Evolutionary conservation across 1,140 invertebrate species (phyloP), one percentile per base, ranked within the genome.

Genomic region (Drosophila orena): DNA sequence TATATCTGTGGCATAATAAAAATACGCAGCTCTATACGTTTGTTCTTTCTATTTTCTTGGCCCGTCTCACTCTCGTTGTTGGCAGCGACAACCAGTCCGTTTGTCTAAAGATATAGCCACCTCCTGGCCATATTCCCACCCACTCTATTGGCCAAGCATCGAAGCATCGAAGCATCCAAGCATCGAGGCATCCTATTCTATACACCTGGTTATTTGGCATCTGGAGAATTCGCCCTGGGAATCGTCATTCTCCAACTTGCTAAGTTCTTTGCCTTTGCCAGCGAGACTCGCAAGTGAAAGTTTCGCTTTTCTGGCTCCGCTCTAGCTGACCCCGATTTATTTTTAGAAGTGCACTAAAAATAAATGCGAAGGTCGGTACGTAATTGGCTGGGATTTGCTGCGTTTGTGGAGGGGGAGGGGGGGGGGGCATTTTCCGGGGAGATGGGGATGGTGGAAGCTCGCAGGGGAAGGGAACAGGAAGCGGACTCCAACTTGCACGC

Each of bases 351-450:
- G 71, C 71, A 73, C 84, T 90, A 86, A 90, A 91, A 89, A 91
- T 90, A 91, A 78, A 85, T 77, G 71, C 81, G 84, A 91, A 91
- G 89, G 89, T 83, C 90, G 60, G n/a, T n/a, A n/a, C 81, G 56
- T 66, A 70, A 79, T 81, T 74, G 79, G 56, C 47, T 30, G 47
- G 47, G 47, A 15, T 50, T 50, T 11, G n/a, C n/a, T 11, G 24
- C 14, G 22, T 5, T 8, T 11, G 5, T n/a, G n/a, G n/a, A n/a
- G n/a, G n/a, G n/a, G n/a, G n/a, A n/a, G n/a, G 22, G 3, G 44
- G 44, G 57, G 49, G 8, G 27, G 7, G 2, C 6, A 30, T 10
- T 3, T 24, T 24, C 24, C 0, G 17, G 17, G 17, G 1, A 17
- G 17, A 17, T 17, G 0, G 17, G 17, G 24, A 0, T 24, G 4